A percentile compares a stretch with the other conserved stretches of the same genome.
These are phyloP conservation scores for Lepidurus apus DNA, from an alignment of 1,140 invertebrate genomes.

Conservation along the genomic window DNA sequence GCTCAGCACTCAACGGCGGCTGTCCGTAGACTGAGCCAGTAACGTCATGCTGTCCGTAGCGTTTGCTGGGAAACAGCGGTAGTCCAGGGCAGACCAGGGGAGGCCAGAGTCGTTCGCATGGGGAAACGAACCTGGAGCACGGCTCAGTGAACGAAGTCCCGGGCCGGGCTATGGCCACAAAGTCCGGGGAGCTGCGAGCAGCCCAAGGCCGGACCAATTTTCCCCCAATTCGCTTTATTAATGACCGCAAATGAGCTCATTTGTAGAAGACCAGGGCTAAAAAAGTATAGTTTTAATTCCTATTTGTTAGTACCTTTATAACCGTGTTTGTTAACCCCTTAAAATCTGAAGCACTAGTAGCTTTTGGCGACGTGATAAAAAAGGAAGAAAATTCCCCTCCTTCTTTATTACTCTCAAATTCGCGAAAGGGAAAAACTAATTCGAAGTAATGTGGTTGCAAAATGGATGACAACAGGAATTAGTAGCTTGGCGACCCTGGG, in stretches of 20 bases:
- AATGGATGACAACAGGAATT: background rate
- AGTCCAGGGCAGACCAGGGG: background rate
- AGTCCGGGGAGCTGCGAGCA: background rate
- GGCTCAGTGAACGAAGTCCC: background rate
- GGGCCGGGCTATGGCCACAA: background rate
- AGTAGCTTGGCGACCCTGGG: background rate
- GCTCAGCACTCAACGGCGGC: background rate
- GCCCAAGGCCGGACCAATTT: background rate
- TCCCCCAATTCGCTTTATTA: background rate
- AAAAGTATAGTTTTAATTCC: background rate
- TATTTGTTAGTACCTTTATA: background rate
- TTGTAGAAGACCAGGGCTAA: background rate
- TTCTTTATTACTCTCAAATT: background rate
- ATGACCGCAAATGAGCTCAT: background rate
- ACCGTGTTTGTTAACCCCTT: too few relatives aligned
- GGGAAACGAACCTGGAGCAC: background rate
- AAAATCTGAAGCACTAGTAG: too few relatives aligned
- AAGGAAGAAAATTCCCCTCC: background rate
- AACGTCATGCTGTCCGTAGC: background rate
- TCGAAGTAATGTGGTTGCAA: background rate
- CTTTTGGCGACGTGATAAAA: too few relatives aligned
- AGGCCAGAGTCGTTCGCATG: background rate
- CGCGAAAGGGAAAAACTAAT: background rate
- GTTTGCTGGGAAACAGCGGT: background rate
- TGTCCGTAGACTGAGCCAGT: conserved; percentile 11